Percentiles rank a stretch among this genome's conserved stretches.
Evolutionary conservation across 2,797 vertebrate genomes (phyloP).

Genomic region (Emys orbicularis): DNA sequence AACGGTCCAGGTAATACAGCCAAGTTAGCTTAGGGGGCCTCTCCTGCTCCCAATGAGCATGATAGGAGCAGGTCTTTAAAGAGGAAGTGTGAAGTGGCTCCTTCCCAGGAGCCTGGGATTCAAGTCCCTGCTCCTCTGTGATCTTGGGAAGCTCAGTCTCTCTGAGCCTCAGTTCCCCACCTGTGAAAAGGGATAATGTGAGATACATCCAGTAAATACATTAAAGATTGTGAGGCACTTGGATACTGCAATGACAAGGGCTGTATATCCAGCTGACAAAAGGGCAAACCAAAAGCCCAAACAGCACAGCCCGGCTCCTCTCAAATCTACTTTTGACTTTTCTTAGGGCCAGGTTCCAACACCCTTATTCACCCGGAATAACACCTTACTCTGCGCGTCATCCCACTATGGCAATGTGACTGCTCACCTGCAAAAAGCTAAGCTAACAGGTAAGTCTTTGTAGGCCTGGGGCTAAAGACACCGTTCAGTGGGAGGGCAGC

Average conservation of each 20-base stretch:
- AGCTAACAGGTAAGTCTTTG: fast-evolving
- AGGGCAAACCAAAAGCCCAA: not conserved
- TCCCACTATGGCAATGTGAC: not conserved
- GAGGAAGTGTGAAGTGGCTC: not conserved
- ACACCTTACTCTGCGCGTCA: no score
- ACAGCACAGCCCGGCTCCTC: not conserved
- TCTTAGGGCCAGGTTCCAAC: no score
- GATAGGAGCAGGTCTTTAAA: not conserved
- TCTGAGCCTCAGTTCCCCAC: not conserved
- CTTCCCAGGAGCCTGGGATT: not conserved
- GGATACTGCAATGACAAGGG: fast-evolving
- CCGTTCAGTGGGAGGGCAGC: not conserved
- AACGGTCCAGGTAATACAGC: not conserved
- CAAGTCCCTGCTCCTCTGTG: not conserved
- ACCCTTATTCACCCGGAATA: no score
- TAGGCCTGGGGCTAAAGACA: not conserved
- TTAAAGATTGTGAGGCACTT: fast-evolving
- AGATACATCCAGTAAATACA: not conserved
- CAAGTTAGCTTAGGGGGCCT: not conserved
- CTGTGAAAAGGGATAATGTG: fast-evolving
- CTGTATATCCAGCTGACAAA: not conserved
- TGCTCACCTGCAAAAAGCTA: not conserved
- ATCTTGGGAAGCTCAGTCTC: not conserved
- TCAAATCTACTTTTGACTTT: not conserved
- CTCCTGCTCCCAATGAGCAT: not conserved